A percentile compares a stretch with the other conserved stretches of the same genome.
phyloP scores from a whole-genome alignment of 2,797 vertebrate species.

The Semaprochilodus insignis region DNA sequence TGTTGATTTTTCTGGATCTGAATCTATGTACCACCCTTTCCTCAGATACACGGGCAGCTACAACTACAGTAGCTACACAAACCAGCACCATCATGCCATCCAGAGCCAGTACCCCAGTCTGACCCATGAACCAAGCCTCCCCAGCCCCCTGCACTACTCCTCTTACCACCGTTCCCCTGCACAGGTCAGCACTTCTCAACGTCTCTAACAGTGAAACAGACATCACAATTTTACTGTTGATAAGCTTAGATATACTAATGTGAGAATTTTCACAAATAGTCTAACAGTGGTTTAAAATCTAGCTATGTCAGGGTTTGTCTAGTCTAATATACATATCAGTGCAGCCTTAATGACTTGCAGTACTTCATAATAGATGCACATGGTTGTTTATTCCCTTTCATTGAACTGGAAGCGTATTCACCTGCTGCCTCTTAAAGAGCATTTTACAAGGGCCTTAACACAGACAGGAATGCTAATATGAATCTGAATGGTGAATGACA shows the following conservation, averaged over 20 bases:
- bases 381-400: conserved; percentile 74
- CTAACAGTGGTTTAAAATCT: neutral
- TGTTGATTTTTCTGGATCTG: neutral
- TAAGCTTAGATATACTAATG: neutral
- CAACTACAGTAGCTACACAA: conserved; percentile 95
- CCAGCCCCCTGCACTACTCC: conserved; percentile 93
- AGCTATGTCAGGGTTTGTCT: neutral
- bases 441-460: conserved; percentile 59
- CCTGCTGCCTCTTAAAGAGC: conserved; percentile 51
- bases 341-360: conserved; percentile 4
- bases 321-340: conserved; percentile 38
- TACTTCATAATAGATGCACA: conserved; percentile 25
- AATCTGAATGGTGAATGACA: conserved; percentile 61
- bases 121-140: conserved; percentile 89
- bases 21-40: neutral
- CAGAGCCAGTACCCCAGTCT: conserved; percentile 96
- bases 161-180: conserved; percentile 94
- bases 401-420: conserved; percentile 65
- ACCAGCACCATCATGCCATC: conserved; percentile 93
- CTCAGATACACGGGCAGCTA: conserved; percentile 94
- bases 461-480: conserved; percentile 60
- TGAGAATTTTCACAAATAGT: neutral
- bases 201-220: neutral
- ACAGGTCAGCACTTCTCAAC: conserved; percentile 83
- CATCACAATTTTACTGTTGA: neutral